phyloP scores from a whole-genome alignment of 2,888 invertebrate genomes.

The Petrolisthes cinctipes region DNA sequence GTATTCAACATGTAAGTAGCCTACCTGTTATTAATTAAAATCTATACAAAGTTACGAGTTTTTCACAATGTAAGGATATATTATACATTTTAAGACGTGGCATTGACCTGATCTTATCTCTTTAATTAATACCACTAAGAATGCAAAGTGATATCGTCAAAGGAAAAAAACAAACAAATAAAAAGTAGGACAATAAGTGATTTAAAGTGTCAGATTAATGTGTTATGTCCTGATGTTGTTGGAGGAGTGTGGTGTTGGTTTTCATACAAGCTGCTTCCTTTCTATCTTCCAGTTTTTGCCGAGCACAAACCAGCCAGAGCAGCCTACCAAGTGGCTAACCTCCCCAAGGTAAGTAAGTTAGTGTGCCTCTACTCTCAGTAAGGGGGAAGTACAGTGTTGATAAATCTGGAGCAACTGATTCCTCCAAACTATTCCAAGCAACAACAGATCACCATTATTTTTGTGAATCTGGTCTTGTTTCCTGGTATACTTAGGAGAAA shows the following conservation, averaged over 20 bases:
- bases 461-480: not conserved
- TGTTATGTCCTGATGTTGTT: too few relatives aligned
- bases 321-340: slow-evolving; percentile 84
- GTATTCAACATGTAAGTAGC: slow-evolving; percentile 78
- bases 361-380: not conserved
- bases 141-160: too few relatives aligned
- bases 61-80: not conserved
- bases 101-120: too few relatives aligned
- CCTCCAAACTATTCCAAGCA: not conserved
- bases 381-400: not conserved
- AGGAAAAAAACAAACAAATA: too few relatives aligned
- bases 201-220: too few relatives aligned
- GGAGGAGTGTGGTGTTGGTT: too few relatives aligned
- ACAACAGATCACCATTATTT: too few relatives aligned
- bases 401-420: not conserved
- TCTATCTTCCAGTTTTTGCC: slow-evolving; percentile 78
- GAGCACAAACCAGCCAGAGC: slow-evolving; percentile 85
- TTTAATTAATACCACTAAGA: too few relatives aligned
- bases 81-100: not conserved
- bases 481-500: not conserved
- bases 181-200: too few relatives aligned
- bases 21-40: not conserved
- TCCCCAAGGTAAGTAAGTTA: slow-evolving; percentile 75
- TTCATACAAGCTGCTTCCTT: too few relatives aligned
- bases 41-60: not conserved